Percentiles rank a stretch among this genome's conserved stretches.
phyloP scores from a whole-genome alignment of 2,888 invertebrate species.

The Amitus sp. region DNA sequence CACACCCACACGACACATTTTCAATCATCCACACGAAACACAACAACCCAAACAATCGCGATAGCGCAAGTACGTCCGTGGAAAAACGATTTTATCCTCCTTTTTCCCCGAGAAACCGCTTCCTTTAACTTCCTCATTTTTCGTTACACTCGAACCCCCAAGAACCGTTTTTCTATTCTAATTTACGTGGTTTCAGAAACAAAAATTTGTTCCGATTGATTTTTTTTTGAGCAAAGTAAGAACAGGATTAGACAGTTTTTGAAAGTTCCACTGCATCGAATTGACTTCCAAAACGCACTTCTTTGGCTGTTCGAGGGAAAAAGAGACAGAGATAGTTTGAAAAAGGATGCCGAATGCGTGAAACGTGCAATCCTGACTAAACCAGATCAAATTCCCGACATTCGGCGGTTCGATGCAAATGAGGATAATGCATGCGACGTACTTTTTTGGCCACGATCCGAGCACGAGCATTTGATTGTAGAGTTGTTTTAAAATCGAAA shows the following conservation, averaged over 20 bases:
- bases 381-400: not conserved
- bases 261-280: not conserved
- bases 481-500: no score
- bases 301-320: not conserved
- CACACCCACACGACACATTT: conserved; percentile 23
- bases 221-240: no score
- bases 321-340: no score
- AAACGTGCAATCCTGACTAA: not conserved
- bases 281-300: not conserved
- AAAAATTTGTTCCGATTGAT: no score
- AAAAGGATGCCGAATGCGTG: not conserved
- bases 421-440: not conserved
- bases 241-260: no score
- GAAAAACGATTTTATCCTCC: no score
- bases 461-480: conserved; percentile 4
- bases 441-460: not conserved
- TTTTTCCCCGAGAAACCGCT: no score
- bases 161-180: no score
- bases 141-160: no score
- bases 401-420: not conserved
- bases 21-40: conserved; percentile 18
- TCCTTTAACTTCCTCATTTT: no score
- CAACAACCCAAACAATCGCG: not conserved
- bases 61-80: not conserved
- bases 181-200: no score